Base-by-base conservation (phyloP, 2,888 invertebrate genomes). In the Callosobruchus maculatus region DNA sequence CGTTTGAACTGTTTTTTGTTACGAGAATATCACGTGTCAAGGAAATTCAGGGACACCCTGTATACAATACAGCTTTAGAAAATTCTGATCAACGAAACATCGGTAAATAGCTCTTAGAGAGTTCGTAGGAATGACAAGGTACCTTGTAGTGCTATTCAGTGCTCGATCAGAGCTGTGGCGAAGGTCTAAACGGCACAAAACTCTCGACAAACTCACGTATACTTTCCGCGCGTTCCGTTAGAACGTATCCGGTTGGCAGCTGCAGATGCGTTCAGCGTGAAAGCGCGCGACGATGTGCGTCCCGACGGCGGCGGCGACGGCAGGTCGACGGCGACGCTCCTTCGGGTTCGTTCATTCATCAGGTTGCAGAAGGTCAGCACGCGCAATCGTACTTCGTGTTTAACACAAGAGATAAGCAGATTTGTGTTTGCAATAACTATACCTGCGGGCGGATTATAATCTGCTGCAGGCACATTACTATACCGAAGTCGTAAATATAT, bases 291-390 rank as follows among this genome's bases (percentile, higher is more conserved):
- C 49, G 49, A 49, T 49, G 49, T 49, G 49, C 49, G 49, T 49
- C 49, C 7, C 13, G 49, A 49, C 49, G 49, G 9, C 30, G 30
- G 30, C 9, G 30, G 4, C 49, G 49, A 18, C 49, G 49, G 49
- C 49, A 49, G 18, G 13, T 49, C 49, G 3, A 49, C 70, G 13
- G 4, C 49, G 3, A 49, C 70, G 70, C 26, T 67, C 7, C 67
- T 30, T 21, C 21, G 49, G n/a, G 67, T 76, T 73, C 22, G 21
- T 20, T 5, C 69, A 21, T 21, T 74, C 72, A 20, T 30, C 67
- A 70, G 22, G 49, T 49, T 49, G 49, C 13, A 49, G 49, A 49
- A 13, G 49, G 18, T 18, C 49, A 49, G 49, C 49, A 49, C 49
- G 49, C 49, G 49, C 49, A 49, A 49, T 49, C 49, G 18, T 49